Evolutionary conservation across 1,140 invertebrate genomes (phyloP).

Genomic region (Triops longicaudatus): DNA sequence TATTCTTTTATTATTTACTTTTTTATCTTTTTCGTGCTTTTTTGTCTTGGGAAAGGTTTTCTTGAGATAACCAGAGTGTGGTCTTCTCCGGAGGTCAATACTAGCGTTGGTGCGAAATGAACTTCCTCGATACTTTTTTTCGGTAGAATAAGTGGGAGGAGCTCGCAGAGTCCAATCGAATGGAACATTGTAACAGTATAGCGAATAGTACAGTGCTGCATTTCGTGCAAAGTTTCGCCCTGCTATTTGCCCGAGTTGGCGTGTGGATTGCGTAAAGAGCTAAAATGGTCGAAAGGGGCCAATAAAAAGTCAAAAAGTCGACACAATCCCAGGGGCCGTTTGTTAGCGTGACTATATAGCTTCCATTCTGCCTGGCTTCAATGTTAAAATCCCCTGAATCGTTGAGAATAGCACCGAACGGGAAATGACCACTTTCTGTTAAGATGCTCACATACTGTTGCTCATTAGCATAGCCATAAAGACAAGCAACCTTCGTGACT

Average conservation of each 20-base stretch:
- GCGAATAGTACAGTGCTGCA: no score
- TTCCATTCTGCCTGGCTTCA: background rate
- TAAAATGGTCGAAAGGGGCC: background rate
- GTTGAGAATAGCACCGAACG: background rate
- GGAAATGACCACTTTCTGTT: background rate
- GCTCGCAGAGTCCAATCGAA: background rate
- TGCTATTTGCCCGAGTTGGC: background rate
- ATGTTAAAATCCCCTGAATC: background rate
- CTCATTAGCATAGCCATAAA: background rate
- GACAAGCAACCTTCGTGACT: background rate
- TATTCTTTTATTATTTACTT: no score
- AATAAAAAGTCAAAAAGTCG: background rate
- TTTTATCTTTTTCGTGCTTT: no score
- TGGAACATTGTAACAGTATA: no score
- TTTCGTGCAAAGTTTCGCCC: no score
- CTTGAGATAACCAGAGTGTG: background rate
- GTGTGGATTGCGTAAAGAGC: background rate
- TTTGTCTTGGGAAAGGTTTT: background rate
- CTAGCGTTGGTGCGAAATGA: background rate
- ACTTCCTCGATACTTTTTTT: background rate
- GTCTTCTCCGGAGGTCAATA: background rate
- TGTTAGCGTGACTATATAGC: conserved; percentile 7
- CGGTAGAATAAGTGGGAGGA: background rate
- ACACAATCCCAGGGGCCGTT: background rate
- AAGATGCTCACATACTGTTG: background rate